phyloP scores from a whole-genome alignment of 1,140 invertebrate species.

The Trachymyrmex septentrionalis region DNA sequence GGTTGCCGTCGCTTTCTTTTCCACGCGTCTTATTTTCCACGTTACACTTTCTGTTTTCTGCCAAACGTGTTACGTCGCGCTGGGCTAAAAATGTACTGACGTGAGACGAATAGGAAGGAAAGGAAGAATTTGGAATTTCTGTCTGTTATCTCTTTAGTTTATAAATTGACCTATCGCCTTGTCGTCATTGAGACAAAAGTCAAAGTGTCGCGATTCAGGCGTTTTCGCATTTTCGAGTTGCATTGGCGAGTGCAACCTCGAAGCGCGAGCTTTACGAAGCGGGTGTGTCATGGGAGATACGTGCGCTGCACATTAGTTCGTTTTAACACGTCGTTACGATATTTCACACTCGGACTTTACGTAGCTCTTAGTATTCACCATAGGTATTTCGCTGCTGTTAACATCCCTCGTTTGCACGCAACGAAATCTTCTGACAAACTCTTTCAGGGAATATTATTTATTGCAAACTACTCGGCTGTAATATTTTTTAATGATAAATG shows the following conservation, averaged over 20 bases:
- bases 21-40: background rate
- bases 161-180: background rate
- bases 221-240: slow-evolving; percentile 28
- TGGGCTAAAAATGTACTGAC: background rate
- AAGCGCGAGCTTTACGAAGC: slow-evolving; percentile 11
- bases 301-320: slow-evolving; percentile 73
- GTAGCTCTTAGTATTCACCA: slow-evolving; percentile 53
- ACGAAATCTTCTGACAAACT: background rate
- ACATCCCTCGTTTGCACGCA: slow-evolving; percentile 30
- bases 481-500: background rate
- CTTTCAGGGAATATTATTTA: slow-evolving; percentile 1
- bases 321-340: slow-evolving; percentile 82
- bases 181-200: background rate
- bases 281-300: slow-evolving; percentile 48
- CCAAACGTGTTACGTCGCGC: background rate
- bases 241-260: background rate
- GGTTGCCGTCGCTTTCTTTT: background rate
- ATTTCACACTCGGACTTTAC: slow-evolving; percentile 77
- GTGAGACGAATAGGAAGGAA: background rate
- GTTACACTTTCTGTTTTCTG: slow-evolving; percentile 16
- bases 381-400: slow-evolving; percentile 48
- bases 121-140: background rate
- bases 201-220: background rate
- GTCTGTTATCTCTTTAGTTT: background rate
- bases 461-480: slow-evolving; percentile 4